Evolutionary conservation across 2,888 invertebrate genomes (phyloP), one percentile per base, ranked within the genome.

Genomic region (Zele albiditarsus): DNA sequence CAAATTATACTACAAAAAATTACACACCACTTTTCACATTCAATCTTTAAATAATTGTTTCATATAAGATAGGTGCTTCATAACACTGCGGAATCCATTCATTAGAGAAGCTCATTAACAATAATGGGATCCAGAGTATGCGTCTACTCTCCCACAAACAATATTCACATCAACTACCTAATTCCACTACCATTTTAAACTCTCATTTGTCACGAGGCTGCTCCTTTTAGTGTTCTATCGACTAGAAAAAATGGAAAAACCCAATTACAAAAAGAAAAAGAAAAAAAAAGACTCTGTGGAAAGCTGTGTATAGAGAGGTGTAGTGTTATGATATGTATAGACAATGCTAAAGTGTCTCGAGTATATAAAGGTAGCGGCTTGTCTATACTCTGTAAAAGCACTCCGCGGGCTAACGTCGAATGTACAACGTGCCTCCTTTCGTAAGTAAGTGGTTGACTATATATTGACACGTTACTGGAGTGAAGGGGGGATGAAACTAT

Each of bases 71-170:
- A 60, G 42, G 38, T 25, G 60, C 38, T 38, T 70, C 10, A n/a
- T n/a, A n/a, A 33, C 33, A 5, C 31, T 33, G 28, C 33, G 70
- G 70, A 70, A 38, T 70, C 60, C 60, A 60, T 70, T 70, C 70
- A 23, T 42, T 70, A 58, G 23, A 70, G 38, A 58, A 70, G 38
- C 70, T 70, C 60, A 70, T 70, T 70, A 70, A 70, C 31, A 60
- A 70, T 70, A 70, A 70, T 58, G 60, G 33, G 60, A 38, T 60
- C 70, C n/a, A n/a, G n/a, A n/a, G 70, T 33, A 23, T 20, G 60
- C 42, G 42, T 42, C 42, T 4, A 12, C 42, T 70, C 33, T 31
- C 57, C 58, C 23, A 23, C 5, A n/a, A 60, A 25, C 31, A 70
- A 58, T 70, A 58, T 38, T 53, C 38, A 31, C 58, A 16, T 31